Evolutionary conservation across 2,113 vertebrate genomes (phyloP), one percentile per base, ranked within the genome.

Genomic region (Elephas maximus): DNA sequence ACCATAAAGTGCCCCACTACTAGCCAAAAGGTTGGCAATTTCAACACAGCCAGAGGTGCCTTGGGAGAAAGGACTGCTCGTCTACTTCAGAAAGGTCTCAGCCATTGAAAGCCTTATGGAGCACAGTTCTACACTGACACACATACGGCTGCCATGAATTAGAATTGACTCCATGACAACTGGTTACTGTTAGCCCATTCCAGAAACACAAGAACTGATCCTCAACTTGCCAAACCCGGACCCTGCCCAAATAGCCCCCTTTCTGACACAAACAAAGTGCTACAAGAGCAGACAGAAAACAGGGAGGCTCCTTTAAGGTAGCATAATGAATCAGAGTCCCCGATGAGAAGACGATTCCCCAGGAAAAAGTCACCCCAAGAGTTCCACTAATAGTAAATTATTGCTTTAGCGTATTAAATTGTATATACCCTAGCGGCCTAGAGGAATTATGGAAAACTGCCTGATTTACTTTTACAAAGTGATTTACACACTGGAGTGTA

Each of bases 391-490:
- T 33, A 85, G 67, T 90, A 79, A 97, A 93, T 94, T 90, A 92
- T 37, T 71, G 87, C 81, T 93, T 90, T 45, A 87, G 77, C 74
- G n/a, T 78, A 79, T 93, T 88, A 65, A 51, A 94, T 71, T 77
- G 79, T 63, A 37, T 37, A 37, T 37, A 62, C 96, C 89, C 95
- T 3, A 60, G 95, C 85, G 94, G 37, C 53, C 80, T 5, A 17
- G 74, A 77, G 82, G 90, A 96, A 65, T 92, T 82, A 93, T 78
- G 41, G 69, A 73, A 94, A 96, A 94, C 69, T 21, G 93, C 91
- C 93, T 62, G 89, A 85, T 93, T 88, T 91, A 82, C 91, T 97
- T 96, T 96, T 88, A 83, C 93, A 88, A 92, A 96, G 91, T 94
- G 95, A 96, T 97, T 96, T 96, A 95, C 62, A 65, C 90, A 69